Evolutionary conservation across 2,797 vertebrate species (phyloP), one percentile per base, ranked within the genome.

Genomic region (Acanthiza pusilla): DNA sequence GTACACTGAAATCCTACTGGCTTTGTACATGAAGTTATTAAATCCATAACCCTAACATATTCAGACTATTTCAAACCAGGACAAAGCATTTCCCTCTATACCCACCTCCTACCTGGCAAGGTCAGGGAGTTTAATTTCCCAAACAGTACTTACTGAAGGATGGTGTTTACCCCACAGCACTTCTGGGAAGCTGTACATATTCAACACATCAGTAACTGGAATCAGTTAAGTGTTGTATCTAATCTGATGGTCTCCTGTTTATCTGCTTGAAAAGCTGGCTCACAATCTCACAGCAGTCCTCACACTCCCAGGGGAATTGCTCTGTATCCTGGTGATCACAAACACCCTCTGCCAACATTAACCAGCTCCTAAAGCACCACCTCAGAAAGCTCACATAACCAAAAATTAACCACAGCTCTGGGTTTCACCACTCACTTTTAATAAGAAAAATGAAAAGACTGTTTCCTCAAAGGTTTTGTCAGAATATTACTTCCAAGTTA

Each of bases 171-270:
- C 61, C 62, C 0, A 0, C 66, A 70, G 85, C 54, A 55, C 13
- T 87, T 89, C 92, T 84, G 92, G 87, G 87, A 96, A 94, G 78
- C 45, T 75, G 23, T 21, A 55, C n/a, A 16, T 45, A 72, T 34
- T 57, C 65, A 72, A 83, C 65, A 83, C 1, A 19, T 50, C 74
- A 89, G 45, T 47, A 78, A 74, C 50, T 51, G 54, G 7, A 63
- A 76, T 74, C 50, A 83, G 38, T 34, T 43, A 78, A 62, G 21
- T 23, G 43, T 45, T 91, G 55, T 70, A 66, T 43, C 66, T 91
- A 53, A 62, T 30, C 70, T 75, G 87, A 88, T 30, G 72, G 48
- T 48, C 66, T 62, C 43, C 66, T 55, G 32, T 32, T 70, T 78
- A 81, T 68, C 60, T 38, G 17, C 27, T 30, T 2, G 0, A 42